Conservation (phyloP, 2,113 vertebrate genomes). For the Cnemophilus loriae region DNA sequence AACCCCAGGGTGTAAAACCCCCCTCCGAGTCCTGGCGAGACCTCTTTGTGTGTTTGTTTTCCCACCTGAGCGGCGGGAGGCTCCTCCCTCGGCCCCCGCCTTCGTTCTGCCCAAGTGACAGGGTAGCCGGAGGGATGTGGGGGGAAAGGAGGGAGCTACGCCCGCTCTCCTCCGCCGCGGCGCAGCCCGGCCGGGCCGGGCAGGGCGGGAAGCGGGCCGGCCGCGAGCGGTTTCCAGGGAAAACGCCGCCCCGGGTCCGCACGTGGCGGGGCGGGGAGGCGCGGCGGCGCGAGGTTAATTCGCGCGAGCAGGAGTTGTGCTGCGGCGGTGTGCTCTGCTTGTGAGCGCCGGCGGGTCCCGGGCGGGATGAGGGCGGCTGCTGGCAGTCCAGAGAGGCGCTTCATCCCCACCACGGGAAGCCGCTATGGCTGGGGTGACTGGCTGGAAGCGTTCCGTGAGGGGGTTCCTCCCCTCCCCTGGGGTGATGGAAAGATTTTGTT, state of each 20-base stretch:
- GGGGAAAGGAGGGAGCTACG: too few species aligned
- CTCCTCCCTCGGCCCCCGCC: background rate
- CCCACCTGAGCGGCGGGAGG: conserved; percentile 6
- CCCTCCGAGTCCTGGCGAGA: background rate
- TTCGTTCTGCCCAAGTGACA: background rate
- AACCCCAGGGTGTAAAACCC: too few species aligned
- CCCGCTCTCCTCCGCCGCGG: too few species aligned
- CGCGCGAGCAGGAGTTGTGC: background rate
- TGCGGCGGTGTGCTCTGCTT: fast-evolving
- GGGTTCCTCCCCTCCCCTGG: fast-evolving
- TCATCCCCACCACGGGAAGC: fast-evolving
- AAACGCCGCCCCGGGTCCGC: background rate
- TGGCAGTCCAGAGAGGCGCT: background rate
- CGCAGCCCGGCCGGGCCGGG: background rate
- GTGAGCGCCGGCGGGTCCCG: background rate
- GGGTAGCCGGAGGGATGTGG: background rate
- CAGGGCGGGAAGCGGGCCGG: background rate
- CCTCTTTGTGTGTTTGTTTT: conserved; percentile 50
- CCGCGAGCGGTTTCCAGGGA: background rate
- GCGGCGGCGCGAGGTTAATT: background rate
- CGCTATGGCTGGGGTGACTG: fast-evolving
- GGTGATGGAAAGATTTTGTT: background rate
- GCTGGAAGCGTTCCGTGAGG: background rate
- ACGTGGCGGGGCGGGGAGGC: background rate
- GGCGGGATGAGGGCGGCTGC: background rate